Evolutionary conservation across 2,888 invertebrate genomes (phyloP).

Genomic region (Augochlorella aurata): DNA sequence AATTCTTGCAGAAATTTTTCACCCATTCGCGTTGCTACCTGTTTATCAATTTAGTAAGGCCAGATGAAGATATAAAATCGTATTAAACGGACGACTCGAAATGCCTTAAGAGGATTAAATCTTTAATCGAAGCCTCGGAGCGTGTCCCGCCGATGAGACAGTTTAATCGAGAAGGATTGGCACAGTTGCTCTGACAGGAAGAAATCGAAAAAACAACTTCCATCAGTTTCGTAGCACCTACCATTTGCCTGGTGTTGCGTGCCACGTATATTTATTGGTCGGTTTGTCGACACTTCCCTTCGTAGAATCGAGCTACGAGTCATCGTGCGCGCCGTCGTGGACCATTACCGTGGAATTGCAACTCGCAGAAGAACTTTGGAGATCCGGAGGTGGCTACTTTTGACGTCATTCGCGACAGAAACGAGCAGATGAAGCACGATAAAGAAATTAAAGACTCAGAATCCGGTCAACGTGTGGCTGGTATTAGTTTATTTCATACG

Average conservation of each 20-base stretch:
- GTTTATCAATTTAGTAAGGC: neutral
- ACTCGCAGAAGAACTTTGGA: neutral
- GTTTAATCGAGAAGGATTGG: slow-evolving; percentile 53
- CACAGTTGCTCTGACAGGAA: slow-evolving; percentile 31
- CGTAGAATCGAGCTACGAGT: neutral
- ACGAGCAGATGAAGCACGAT: too few species aligned
- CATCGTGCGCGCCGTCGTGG: neutral
- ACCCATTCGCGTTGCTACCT: neutral
- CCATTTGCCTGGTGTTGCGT: slow-evolving; percentile 49
- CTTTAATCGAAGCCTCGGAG: slow-evolving; percentile 39
- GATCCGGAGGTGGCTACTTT: neutral
- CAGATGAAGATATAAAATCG: slow-evolving; percentile 1
- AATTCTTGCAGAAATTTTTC: neutral
- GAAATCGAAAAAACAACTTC: slow-evolving; percentile 33
- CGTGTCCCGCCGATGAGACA: slow-evolving; percentile 28
- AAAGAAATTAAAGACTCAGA: too few species aligned
- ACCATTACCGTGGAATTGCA: neutral
- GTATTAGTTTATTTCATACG: too few species aligned
- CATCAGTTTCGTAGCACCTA: slow-evolving; percentile 57
- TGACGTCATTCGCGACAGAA: neutral
- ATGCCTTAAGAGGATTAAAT: slow-evolving; percentile 55
- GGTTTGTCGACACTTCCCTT: neutral
- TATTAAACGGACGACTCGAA: slow-evolving; percentile 40
- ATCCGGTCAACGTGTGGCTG: too few species aligned
- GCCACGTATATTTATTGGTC: neutral